Evolutionary conservation across 1,140 invertebrate genomes (phyloP), one percentile per base, ranked within the genome.

Genomic region (Oryzaephilus surinamensis): DNA sequence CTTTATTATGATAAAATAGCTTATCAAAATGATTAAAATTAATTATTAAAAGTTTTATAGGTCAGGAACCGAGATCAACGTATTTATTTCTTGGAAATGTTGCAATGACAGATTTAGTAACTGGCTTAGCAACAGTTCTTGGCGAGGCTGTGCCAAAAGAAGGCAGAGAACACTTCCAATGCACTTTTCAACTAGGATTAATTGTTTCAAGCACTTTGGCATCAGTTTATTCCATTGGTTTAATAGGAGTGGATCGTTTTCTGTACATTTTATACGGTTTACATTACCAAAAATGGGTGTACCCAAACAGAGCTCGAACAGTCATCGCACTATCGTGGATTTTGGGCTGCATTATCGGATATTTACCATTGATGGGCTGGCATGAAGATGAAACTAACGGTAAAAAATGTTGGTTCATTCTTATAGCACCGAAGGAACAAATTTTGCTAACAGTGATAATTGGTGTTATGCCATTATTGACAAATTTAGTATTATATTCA

Each of bases 41-140:
- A n/a, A n/a, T n/a, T n/a, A n/a, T n/a, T n/a, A n/a, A n/a, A n/a
- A n/a, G n/a, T n/a, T n/a, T n/a, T n/a, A n/a, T n/a, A 73, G 70
- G 69, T 41, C 61, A 67, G 41, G 61, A 71, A 46, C 70, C 66
- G 5, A 65, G 68, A 41, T 70, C 67, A 28, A 73, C 70, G 0
- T 74, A 74, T 50, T 52, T 73, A 12, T 60, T 75, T 23, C 58
- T 75, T 5, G 72, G 72, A 3, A 75, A 75, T 52, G 68, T 75
- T 3, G 71, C 70, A 1, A 55, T 73, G 6, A 65, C 70, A 1
- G 71, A 75, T 51, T 61, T 69, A 12, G 54, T 74, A 5, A 69
- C 67, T 6, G 70, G 71, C 6, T 39, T 69, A 11, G 64, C 69
- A 0, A 60, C 72, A 2, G 54, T 75, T 7, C 67, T 72, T 45